Conservation (phyloP, 2,888 invertebrate genomes). For the Automeris io region DNA sequence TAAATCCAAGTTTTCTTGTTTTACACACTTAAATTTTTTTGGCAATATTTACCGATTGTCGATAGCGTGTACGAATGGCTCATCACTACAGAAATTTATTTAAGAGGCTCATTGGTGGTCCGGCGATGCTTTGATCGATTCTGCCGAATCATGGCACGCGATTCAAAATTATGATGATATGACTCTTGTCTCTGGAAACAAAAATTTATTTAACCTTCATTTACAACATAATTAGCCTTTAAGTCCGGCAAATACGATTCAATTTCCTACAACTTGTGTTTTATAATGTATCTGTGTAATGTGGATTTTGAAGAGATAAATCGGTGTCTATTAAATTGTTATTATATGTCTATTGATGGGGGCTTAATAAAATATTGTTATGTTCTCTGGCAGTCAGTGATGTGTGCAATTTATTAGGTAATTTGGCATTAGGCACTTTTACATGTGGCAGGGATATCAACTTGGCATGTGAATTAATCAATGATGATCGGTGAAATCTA, state of each 20-base stretch:
- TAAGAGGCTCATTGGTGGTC: slow-evolving; percentile 68
- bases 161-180: slow-evolving; percentile 71
- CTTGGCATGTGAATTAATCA: slow-evolving; percentile 19
- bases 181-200: slow-evolving; percentile 45
- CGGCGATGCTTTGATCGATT: slow-evolving; percentile 62
- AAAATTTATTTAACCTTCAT: slow-evolving; percentile 19
- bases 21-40: neutral
- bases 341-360: slow-evolving; percentile 63
- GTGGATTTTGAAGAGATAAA: slow-evolving; percentile 46
- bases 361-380: slow-evolving; percentile 71
- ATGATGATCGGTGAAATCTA: slow-evolving; percentile 24
- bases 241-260: slow-evolving; percentile 11
- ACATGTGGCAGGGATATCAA: slow-evolving; percentile 13
- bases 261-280: slow-evolving; percentile 9
- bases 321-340: slow-evolving; percentile 70
- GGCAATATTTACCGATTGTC: slow-evolving; percentile 16
- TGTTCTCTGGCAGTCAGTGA: slow-evolving; percentile 28
- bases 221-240: slow-evolving; percentile 10
- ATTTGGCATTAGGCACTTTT: slow-evolving; percentile 24
- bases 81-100: slow-evolving; percentile 25
- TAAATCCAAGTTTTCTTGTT: too few relatives aligned
- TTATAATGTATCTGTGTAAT: neutral
- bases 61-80: slow-evolving; percentile 24
- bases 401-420: slow-evolving; percentile 37
- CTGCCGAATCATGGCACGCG: slow-evolving; percentile 74